phyloP scores from a whole-genome alignment of 2,888 invertebrate species.

The Scaptomyza caliginosa region DNA sequence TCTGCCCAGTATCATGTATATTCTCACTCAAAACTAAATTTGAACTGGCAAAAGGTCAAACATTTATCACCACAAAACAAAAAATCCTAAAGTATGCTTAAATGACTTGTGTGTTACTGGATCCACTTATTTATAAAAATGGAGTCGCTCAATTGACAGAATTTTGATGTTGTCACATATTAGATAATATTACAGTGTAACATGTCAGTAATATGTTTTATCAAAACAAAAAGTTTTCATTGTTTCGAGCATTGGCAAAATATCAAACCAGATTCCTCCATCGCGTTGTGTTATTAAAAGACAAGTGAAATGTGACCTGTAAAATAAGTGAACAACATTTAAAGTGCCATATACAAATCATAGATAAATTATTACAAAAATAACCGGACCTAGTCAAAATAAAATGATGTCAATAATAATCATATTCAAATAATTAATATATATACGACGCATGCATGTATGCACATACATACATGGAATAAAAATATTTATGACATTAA shows the following conservation, averaged over 20 bases:
- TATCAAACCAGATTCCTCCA: background rate
- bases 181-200: background rate
- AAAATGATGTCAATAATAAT: background rate
- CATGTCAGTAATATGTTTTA: background rate
- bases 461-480: too few relatives aligned
- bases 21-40: conserved; percentile 39
- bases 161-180: background rate
- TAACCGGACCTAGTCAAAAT: conserved; percentile 47
- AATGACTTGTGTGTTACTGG: background rate
- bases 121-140: background rate
- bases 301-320: conserved; percentile 51
- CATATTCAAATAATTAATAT: background rate
- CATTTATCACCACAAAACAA: conserved; percentile 55
- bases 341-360: conserved; percentile 54
- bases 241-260: background rate
- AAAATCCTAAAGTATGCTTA: conserved; percentile 18
- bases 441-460: background rate
- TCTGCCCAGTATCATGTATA: background rate
- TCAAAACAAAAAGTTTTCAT: background rate
- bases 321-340: conserved; percentile 11
- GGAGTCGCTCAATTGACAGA: conserved; percentile 7
- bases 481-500: background rate
- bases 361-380: background rate
- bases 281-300: background rate
- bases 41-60: conserved; percentile 56